Base-by-base conservation (phyloP, 2,888 invertebrate genomes). In the Scaptomyza flava region DNA sequence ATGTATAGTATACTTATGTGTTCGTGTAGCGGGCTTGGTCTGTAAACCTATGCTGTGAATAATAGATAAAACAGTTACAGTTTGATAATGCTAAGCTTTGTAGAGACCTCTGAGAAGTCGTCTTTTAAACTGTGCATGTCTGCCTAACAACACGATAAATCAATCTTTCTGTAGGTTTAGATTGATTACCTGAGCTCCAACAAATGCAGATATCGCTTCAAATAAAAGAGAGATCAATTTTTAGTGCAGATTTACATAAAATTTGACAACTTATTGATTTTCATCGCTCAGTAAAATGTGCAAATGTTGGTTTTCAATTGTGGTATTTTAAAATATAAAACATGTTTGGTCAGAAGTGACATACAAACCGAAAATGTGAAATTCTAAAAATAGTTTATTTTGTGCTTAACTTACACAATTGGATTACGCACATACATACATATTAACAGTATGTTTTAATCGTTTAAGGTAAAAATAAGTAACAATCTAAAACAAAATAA, bases 1-100 rank as follows among this genome's bases (percentile, higher is more conserved):
- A 78, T 71, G 52, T 81, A 54, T 59, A 54, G 74, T 87, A 84
- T 87, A 81, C 85, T 87, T 87, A 87, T 78, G 70, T 89, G 80
- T 78, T 60, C 64, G 87, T 77, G 86, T 89, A 38, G 68, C 63
- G 60, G 69, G 60, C 41, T 68, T 69, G 58, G 47, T 56, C 53
- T 65, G 56, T 60, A 68, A 68, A 34, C 60, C 56, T 67, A 68
- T 38, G 57, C 64, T 70, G 66, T 65, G 70, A 64, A 70, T 52
- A 73, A 54, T 66, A 54, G 27, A 58, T 46, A 70, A 30, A 67
- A 73, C 53, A 57, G 38, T 53, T 31, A 45, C 33, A 51, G 43
- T 57, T 57, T 48, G 52, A 52, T 63, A 31, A 53, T 51, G 23
- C 46, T 61, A 67, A 30, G 53, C 17, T 61, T 54, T 42, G n/a